phyloP scores from a whole-genome alignment of 1,140 invertebrate genomes.

The Scaptomyza montana region DNA sequence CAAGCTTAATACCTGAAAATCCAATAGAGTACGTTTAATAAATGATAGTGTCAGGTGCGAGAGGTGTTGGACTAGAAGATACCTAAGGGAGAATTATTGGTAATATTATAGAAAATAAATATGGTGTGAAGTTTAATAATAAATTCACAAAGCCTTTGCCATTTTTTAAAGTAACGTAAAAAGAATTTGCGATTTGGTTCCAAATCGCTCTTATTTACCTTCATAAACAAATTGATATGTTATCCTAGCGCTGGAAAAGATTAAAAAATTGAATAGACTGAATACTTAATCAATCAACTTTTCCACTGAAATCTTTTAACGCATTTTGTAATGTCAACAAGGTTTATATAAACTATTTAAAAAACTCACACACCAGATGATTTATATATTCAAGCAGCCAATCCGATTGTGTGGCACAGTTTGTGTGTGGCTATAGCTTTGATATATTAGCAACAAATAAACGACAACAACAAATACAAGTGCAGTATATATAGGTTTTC shows the following conservation, averaged over 20 bases:
- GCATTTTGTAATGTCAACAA: not conserved
- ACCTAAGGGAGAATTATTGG: not conserved
- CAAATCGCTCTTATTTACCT: no score
- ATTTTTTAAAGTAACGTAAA: no score
- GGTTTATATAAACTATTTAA: not conserved
- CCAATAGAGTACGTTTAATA: not conserved
- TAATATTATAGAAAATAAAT: no score
- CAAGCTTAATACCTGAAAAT: constrained; percentile 3
- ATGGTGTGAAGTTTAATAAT: no score
- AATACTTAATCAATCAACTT: no score
- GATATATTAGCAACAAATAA: constrained; percentile 58
- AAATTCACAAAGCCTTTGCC: no score
- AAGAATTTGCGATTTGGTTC: no score
- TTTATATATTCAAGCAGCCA: constrained; percentile 60
- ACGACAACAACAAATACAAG: constrained; percentile 17
- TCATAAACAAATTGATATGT: no score
- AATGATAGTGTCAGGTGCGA: no score
- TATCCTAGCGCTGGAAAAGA: no score
- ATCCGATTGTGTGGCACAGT: constrained; percentile 11
- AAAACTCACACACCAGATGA: constrained; percentile 36
- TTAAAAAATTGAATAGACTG: no score
- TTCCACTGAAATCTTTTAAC: not conserved
- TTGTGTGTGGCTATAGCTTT: constrained; percentile 39
- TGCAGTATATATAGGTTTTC: constrained; percentile 24
- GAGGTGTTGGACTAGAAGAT: not conserved